Evolutionary conservation across 64 coral and sea anemone species (phyloP), one percentile per base, ranked within the genome.

Genomic region (Dendronephthya gigantea): DNA sequence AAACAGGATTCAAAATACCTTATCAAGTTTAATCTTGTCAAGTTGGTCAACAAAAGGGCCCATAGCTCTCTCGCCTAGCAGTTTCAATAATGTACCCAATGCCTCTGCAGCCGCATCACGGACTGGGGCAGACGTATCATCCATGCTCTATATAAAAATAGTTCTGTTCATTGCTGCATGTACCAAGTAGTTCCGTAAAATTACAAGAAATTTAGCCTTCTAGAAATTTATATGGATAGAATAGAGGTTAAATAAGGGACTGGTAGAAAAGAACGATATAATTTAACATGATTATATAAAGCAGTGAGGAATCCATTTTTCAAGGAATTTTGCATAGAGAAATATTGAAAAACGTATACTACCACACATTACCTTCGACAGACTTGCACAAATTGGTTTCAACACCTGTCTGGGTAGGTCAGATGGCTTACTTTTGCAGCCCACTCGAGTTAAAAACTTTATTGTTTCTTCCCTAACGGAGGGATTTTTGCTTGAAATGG

Each of bases 21-120:
- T 96, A 7, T 96, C 94, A 59, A 89, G 86, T 83, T 96, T 96
- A 36, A 96, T 92, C 29, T 96, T 96, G 62, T 96, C 94, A 47
- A 96, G 89, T 58, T 96, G 83, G 35, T 96, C 94, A 74, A 96
- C 41, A 35, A 84, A 96, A 39, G 94, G 91, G 3, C 83, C 88
- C 14, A 96, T 82, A 4, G 94, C 68, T n/a, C 88, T 88, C 45
- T 96, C 94, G 23, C 94, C 94, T 39, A 96, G 85, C 82, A 96
- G 82, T 32, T 96, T 96, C 36, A 90, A 62, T 14, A 96, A 83
- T 11, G 89, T 93, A 2, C 94, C 94, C 29, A 96, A 51, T 7
- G 94, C 88, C 84, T 96, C 94, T 31, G 94, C 94, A 10, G 89
- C 89, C 0, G 94, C 91, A 87, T 96, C 94, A 88, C 94, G 87